phyloP scores from a whole-genome alignment of 1,140 invertebrate genomes.

The Rhopalosiphum padi region DNA sequence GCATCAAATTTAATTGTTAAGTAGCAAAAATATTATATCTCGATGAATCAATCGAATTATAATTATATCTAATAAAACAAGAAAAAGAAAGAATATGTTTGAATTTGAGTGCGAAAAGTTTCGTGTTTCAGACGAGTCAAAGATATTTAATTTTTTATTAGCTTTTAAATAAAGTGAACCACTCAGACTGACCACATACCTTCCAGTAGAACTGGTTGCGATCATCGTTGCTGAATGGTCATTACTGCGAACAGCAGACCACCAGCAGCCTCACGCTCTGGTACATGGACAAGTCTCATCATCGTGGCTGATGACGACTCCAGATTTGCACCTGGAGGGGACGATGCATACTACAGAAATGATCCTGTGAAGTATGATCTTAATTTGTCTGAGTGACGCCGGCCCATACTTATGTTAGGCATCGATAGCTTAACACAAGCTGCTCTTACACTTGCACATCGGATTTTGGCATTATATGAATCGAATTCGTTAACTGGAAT shows the following conservation, averaged over 20 bases:
- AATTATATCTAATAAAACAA: no score
- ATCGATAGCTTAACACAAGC: not conserved
- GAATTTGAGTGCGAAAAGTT: no score
- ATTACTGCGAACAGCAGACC: not conserved
- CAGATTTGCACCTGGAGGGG: conserved; percentile 54
- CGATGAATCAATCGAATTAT: no score
- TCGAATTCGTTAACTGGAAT: not conserved
- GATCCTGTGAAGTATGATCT: conserved; percentile 54
- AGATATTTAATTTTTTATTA: no score
- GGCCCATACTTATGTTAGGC: not conserved
- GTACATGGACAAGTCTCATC: not conserved
- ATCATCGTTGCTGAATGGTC: conserved; percentile 24
- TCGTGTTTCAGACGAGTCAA: no score
- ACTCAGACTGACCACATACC: conserved; percentile 31
- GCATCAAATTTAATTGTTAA: no score
- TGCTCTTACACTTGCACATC: not conserved
- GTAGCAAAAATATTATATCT: not conserved
- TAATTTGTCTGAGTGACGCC: not conserved
- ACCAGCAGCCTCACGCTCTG: conserved; percentile 29
- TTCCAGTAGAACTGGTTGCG: not conserved
- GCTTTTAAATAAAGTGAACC: no score
- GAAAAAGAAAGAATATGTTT: no score
- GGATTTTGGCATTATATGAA: not conserved
- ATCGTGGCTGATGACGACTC: conserved; percentile 36
- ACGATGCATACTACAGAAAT: conserved; percentile 54